These are phyloP conservation scores for Phalangium opilio DNA, from an alignment of 2,888 invertebrate species.

Conservation along the genomic window DNA sequence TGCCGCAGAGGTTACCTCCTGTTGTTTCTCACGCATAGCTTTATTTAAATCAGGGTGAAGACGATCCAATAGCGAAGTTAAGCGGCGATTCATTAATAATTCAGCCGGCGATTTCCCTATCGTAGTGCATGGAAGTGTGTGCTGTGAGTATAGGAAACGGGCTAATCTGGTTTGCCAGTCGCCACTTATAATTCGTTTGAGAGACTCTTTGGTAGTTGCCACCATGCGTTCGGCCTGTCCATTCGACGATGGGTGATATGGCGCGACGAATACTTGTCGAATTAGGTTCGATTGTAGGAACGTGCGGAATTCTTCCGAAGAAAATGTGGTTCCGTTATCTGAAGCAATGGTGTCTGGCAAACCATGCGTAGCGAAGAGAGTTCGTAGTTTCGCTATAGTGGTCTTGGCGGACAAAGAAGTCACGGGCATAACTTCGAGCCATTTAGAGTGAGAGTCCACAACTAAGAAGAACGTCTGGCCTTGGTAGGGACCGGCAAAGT, in stretches of 20 bases:
- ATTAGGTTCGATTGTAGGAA: slow-evolving; percentile 13
- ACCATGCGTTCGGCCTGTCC: slow-evolving; percentile 9
- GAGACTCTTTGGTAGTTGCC: slow-evolving; percentile 1
- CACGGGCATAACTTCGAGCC: not conserved
- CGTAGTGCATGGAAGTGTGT: no score
- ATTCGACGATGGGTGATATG: slow-evolving; percentile 4
- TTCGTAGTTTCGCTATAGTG: slow-evolving; percentile 11
- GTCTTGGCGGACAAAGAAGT: not conserved
- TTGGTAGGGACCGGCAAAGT: not conserved
- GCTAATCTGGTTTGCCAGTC: no score
- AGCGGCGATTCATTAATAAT: not conserved
- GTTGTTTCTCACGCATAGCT: no score
- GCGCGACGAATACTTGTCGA: slow-evolving; percentile 2
- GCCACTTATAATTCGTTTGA: not conserved
- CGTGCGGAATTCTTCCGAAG: slow-evolving; percentile 21
- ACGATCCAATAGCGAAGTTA: not conserved
- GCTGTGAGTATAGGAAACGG: no score
- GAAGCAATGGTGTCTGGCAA: not conserved
- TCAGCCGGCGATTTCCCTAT: no score
- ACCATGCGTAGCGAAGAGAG: not conserved
- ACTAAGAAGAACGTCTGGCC: not conserved
- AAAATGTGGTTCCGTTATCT: slow-evolving; percentile 5
- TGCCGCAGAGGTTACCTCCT: no score
- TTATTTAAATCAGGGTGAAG: not conserved
- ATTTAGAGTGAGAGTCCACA: slow-evolving; percentile 17